These are phyloP conservation scores for Eunapius fragilis DNA, from an alignment of 37 sponge, comb jelly and placozoan genomes.

Conservation along the genomic window DNA sequence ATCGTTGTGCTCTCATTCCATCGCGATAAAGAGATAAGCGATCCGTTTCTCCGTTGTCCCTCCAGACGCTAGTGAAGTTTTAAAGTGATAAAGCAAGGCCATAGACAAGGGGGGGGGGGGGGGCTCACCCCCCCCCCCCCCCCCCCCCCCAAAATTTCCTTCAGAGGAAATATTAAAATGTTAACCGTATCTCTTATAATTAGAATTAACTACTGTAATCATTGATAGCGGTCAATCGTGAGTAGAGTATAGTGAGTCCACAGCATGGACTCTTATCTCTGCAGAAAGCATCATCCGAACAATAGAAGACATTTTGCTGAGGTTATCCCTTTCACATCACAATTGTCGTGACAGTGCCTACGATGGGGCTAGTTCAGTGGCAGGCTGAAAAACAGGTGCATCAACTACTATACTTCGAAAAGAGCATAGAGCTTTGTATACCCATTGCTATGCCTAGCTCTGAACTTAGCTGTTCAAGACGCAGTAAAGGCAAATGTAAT, in stretches of 20 bases:
- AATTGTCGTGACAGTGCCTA: conserved; percentile 65
- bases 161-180: too few species aligned
- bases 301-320: conserved; percentile 44
- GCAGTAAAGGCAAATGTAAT: conserved; percentile 32
- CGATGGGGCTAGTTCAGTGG: conserved; percentile 44
- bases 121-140: too few species aligned
- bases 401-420: conserved; percentile 8
- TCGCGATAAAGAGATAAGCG: too few species aligned
- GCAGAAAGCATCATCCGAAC: conserved; percentile 15
- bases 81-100: too few species aligned
- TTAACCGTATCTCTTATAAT: too few species aligned
- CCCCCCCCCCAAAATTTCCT: too few species aligned
- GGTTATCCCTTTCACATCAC: conserved; percentile 20
- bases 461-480: conserved; percentile 56
- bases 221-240: too few species aligned
- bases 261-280: conserved; percentile 13
- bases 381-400: conserved; percentile 42
- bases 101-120: too few species aligned
- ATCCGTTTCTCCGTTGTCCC: too few species aligned
- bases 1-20: too few species aligned
- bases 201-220: too few species aligned
- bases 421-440: conserved; percentile 42
- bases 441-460: conserved; percentile 60
- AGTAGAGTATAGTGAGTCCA: not conserved
- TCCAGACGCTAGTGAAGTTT: too few species aligned